phyloP scores from a whole-genome alignment of 37 sponge, comb jelly and placozoan genomes.

The Aphrocallistes beatrix region DNA sequence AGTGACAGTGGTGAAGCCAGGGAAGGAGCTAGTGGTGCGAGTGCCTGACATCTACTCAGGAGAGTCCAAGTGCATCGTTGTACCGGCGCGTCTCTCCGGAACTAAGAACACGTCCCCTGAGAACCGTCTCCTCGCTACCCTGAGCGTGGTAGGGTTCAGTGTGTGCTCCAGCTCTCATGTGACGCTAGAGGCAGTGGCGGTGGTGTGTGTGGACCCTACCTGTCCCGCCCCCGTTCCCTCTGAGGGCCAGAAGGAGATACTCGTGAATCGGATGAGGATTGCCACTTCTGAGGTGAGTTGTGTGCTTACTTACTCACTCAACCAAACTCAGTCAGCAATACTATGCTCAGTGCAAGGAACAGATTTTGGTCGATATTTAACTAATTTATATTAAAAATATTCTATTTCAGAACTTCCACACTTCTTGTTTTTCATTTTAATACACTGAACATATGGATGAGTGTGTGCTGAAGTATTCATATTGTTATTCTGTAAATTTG shows the following conservation, averaged over 20 bases:
- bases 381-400: too few relatives aligned
- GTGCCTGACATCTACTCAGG: slow-evolving; percentile 12
- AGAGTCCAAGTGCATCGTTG: background rate
- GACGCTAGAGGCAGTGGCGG: background rate
- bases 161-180: background rate
- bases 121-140: background rate
- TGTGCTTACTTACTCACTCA: too few relatives aligned
- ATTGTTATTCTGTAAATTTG: too few relatives aligned
- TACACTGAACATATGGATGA: too few relatives aligned
- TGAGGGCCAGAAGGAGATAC: background rate
- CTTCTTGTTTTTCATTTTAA: too few relatives aligned
- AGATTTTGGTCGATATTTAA: too few relatives aligned
- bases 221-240: background rate
- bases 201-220: background rate
- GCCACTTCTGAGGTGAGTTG: slow-evolving; percentile 19
- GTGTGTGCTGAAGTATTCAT: too few relatives aligned
- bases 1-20: background rate
- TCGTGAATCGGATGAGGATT: slow-evolving; percentile 5
- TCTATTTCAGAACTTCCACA: too few relatives aligned
- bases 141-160: background rate
- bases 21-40: background rate
- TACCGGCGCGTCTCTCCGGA: background rate
- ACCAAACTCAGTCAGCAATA: too few relatives aligned
- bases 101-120: background rate
- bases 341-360: too few relatives aligned